Conservation (phyloP, 53 echinoderm and acorn worm genomes). For the Zoroaster sp. region DNA sequence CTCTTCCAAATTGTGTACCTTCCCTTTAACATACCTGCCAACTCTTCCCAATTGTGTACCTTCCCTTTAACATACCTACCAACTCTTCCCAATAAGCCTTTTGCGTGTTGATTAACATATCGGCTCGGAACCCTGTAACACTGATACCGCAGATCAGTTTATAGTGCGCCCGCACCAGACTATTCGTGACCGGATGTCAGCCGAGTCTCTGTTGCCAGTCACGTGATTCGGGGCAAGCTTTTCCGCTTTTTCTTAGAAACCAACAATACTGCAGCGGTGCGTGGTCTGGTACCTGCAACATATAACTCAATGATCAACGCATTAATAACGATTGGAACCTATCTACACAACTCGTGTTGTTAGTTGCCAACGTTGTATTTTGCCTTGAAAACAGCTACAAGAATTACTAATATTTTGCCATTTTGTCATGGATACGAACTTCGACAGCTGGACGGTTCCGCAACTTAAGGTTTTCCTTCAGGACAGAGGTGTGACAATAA, state of each 20-base stretch:
- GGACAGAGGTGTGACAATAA: not conserved
- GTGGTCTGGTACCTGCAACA: not conserved
- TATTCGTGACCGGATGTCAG: slow-evolving; percentile 1
- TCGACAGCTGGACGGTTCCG: not conserved
- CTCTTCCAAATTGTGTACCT: no score
- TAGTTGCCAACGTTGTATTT: not conserved
- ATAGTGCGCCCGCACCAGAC: not conserved
- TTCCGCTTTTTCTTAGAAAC: slow-evolving; percentile 15
- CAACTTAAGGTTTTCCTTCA: not conserved
- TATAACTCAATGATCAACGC: not conserved
- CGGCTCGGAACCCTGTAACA: not conserved
- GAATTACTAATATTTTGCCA: not conserved
- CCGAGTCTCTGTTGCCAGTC: not conserved
- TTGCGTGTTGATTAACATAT: not conserved
- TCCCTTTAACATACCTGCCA: no score
- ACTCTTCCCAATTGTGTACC: no score
- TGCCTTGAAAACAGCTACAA: not conserved
- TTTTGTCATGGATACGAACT: not conserved
- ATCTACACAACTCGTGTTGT: not conserved
- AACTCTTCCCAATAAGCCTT: not conserved
- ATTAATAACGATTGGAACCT: not conserved
- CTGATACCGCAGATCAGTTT: not conserved
- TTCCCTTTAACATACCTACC: no score
- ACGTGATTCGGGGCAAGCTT: no score
- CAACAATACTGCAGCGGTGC: not conserved